Evolutionary conservation across 92 coral and sea anemone genomes (phyloP).

Genomic region (Siderastrea siderea): DNA sequence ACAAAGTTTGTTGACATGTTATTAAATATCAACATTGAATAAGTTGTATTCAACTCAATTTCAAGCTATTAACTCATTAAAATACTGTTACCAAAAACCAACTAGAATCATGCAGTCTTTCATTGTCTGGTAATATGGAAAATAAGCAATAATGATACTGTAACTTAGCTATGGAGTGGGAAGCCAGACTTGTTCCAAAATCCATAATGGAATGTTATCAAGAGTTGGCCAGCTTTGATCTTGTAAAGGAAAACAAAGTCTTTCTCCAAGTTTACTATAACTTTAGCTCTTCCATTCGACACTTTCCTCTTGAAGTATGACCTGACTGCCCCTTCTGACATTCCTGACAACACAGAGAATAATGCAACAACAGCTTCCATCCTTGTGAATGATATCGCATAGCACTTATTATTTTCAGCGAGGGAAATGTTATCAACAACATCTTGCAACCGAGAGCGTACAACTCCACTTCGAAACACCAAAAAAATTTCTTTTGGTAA

Average conservation of each 20-base stretch:
- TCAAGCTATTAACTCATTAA: constrained; percentile 17
- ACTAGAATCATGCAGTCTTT: not conserved
- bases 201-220: constrained; percentile 32
- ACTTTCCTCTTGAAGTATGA: constrained; percentile 53
- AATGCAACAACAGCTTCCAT: constrained; percentile 47
- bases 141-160: not conserved
- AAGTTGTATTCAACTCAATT: not conserved
- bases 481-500: constrained; percentile 7
- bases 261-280: constrained; percentile 62
- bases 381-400: constrained; percentile 65
- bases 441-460: constrained; percentile 13
- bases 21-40: constrained; percentile 9
- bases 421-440: constrained; percentile 51
- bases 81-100: constrained; percentile 25
- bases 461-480: not conserved
- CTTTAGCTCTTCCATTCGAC: constrained; percentile 65
- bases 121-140: not conserved
- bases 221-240: constrained; percentile 58
- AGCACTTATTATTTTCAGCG: constrained; percentile 63
- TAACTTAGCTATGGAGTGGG: constrained; percentile 57
- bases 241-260: constrained; percentile 69
- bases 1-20: not conserved
- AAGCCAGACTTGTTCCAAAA: constrained; percentile 61
- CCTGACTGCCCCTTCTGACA: constrained; percentile 42
- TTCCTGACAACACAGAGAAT: constrained; percentile 52